Evolutionary conservation across 2,113 vertebrate genomes (phyloP), one percentile per base, ranked within the genome.

Genomic region (Phyllostomus hastatus): DNA sequence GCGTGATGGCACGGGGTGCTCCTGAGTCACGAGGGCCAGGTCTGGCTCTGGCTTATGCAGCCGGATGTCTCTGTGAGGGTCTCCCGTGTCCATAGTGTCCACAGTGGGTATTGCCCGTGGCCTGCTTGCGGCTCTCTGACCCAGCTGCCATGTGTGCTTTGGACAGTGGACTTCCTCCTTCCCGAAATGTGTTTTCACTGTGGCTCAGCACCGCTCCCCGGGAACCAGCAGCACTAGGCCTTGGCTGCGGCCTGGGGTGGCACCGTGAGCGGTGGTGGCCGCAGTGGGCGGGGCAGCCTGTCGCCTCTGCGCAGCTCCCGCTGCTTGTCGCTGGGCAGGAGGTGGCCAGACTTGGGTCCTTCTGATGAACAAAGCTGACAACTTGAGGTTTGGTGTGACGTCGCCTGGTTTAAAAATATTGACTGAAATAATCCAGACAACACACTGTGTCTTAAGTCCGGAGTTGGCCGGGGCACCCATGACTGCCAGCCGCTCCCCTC

Each of bases 251-350:
- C 38, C 8, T 38, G 8, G 69, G 17, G 54, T 22, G 26, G 69
- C 57, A 19, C 20, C 4, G 0, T 31, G 12, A 31, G 33, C 9
- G 7, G 20, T 19, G 48, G 12, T n/a, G 24, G 22, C 24, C 0
- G 0, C 57, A 22, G 61, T 80, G 46, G 67, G n/a, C n/a, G 1
- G 0, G 17, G 26, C 6, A 10, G 35, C 46, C 46, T 41, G 75
- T 46, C 22, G n/a, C 73, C 11, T 78, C n/a, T 35, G 10, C 31
- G 64, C 24, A 31, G 48, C 85, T 46, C 54, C 17, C 0, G 26
- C 35, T 24, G 15, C 19, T 33, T 43, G 38, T 11, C 31, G 35
- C n/a, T 28, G 3, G 15, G 35, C 31, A 17, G 50, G 67, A 24
- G 75, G n/a, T 69, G 76, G 64, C 4, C 12, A 41, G 57, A 22